Evolutionary conservation across 2,113 vertebrate genomes (phyloP).

Genomic region (Leptobrachium ailaonicum): DNA sequence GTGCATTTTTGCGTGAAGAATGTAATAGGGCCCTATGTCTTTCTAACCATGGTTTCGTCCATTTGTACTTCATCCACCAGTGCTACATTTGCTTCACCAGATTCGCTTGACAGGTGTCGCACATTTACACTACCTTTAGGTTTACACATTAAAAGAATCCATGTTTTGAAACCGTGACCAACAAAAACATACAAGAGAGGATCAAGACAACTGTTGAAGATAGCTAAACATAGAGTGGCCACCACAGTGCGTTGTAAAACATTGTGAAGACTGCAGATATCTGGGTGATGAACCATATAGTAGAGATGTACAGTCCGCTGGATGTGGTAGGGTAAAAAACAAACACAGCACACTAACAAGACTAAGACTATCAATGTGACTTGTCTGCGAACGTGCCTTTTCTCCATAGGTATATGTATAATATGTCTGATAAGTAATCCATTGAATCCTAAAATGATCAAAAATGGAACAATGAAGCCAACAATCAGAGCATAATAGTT

Average conservation of each 20-base stretch:
- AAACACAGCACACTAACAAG: slow-evolving; percentile 50
- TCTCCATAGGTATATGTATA: slow-evolving; percentile 19
- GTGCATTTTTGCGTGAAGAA: no score
- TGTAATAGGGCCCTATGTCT: no score
- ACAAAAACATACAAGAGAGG: slow-evolving; percentile 55
- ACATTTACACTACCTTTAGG: not conserved
- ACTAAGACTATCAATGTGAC: slow-evolving; percentile 50
- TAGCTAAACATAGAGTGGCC: slow-evolving; percentile 51
- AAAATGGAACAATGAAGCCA: slow-evolving; percentile 50
- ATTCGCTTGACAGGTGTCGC: slow-evolving; percentile 1
- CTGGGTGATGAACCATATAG: slow-evolving; percentile 32
- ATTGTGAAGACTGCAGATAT: slow-evolving; percentile 36
- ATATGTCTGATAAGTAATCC: slow-evolving; percentile 53
- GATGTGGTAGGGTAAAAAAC: slow-evolving; percentile 56
- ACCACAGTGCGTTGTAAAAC: slow-evolving; percentile 51
- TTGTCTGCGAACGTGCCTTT: slow-evolving; percentile 44
- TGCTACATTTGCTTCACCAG: not conserved
- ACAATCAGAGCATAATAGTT: slow-evolving; percentile 51
- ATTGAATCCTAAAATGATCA: slow-evolving; percentile 48
- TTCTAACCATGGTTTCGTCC: slow-evolving; percentile 1
- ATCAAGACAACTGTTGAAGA: slow-evolving; percentile 54
- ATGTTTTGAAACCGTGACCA: slow-evolving; percentile 52
- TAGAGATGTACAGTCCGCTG: slow-evolving; percentile 56
- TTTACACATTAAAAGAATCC: slow-evolving; percentile 15
- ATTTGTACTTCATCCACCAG: slow-evolving; percentile 7